Conservation (phyloP, 2,888 invertebrate species). For the Drosophila paramelanica region DNA sequence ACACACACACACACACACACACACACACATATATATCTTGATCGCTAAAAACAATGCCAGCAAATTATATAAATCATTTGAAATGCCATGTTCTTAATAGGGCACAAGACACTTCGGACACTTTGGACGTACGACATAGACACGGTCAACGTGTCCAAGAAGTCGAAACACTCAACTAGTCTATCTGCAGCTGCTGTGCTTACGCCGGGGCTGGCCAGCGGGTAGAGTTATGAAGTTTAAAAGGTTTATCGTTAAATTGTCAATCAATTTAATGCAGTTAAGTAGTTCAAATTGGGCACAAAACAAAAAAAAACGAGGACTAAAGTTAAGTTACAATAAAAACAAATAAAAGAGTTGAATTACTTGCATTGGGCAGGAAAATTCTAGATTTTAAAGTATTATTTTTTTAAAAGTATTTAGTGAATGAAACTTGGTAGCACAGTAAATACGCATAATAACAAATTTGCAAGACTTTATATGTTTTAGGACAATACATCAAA, state of each 20-base stretch:
- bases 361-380: too few relatives aligned
- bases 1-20: too few relatives aligned
- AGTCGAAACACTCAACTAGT: conserved; percentile 34
- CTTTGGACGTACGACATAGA: conserved; percentile 58
- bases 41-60: conserved; percentile 60
- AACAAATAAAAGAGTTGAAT: too few relatives aligned
- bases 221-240: conserved; percentile 10
- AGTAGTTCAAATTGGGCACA: conserved; percentile 6
- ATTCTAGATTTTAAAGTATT: too few relatives aligned
- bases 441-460: too few relatives aligned
- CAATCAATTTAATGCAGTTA: conserved; percentile 50
- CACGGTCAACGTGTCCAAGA: conserved; percentile 65
- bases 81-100: conserved; percentile 75
- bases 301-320: too few relatives aligned
- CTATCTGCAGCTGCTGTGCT: conserved; percentile 55
- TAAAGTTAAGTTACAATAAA: too few relatives aligned
- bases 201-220: conserved; percentile 42
- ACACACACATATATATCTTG: conserved; percentile 31
- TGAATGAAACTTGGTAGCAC: too few relatives aligned
- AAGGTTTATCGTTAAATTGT: conserved; percentile 52
- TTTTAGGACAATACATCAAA: too few relatives aligned
- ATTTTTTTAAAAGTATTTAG: too few relatives aligned
- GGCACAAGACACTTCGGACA: conserved; percentile 72
- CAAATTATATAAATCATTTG: conserved; percentile 76
- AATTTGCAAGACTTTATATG: too few relatives aligned